Evolutionary conservation across 2,113 vertebrate species (phyloP).

Genomic region (Fulmarus glacialis): DNA sequence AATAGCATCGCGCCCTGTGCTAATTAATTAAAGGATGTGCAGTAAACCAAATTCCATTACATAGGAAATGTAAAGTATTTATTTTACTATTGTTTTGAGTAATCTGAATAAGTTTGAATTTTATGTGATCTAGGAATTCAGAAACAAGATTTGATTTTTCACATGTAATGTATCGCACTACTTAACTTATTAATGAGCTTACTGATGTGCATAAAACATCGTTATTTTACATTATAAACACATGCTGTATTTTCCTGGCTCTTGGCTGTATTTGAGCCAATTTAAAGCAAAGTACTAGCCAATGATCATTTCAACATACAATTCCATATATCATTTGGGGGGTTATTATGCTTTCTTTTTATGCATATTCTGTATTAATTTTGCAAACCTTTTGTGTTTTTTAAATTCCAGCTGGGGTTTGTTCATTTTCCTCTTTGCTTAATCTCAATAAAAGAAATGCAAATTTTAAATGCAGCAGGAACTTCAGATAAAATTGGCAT

Average conservation of each 20-base stretch:
- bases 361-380: neutral
- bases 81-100: neutral
- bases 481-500: neutral
- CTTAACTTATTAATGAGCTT: neutral
- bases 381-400: neutral
- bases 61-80: neutral
- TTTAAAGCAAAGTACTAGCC: neutral
- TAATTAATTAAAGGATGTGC: neutral
- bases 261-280: neutral
- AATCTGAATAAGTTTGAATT: neutral
- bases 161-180: neutral
- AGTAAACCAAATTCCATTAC: neutral
- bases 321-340: neutral
- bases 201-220: neutral
- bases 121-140: neutral
- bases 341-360: neutral
- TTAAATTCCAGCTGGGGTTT: neutral
- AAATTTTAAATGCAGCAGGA: neutral
- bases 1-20: neutral
- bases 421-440: neutral
- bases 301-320: neutral
- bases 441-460: neutral
- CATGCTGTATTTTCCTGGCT: neutral
- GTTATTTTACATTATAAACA: neutral
- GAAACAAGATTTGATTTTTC: neutral